Conservation (phyloP, 2,888 invertebrate genomes). For the Dorcus hopei region DNA sequence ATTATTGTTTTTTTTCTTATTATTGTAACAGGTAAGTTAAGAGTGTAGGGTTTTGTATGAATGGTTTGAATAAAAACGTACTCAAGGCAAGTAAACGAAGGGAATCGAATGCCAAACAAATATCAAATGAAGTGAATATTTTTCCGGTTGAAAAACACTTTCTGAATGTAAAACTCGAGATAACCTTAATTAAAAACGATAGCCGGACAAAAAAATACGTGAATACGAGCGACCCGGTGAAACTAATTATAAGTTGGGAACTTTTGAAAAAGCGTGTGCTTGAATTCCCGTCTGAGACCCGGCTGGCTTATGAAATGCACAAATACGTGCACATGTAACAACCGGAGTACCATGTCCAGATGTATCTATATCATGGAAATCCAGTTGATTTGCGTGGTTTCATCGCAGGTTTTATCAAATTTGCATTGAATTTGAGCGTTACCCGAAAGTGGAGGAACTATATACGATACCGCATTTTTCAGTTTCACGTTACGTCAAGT, state of each 20-base stretch:
- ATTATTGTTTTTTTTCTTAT: too few relatives aligned
- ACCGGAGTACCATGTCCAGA: slow-evolving; percentile 21
- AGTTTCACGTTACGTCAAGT: slow-evolving; percentile 45
- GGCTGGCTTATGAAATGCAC: slow-evolving; percentile 4
- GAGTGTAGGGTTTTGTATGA: too few relatives aligned
- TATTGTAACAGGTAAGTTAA: too few relatives aligned
- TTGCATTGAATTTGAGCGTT: slow-evolving; percentile 29
- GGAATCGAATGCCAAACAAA: slow-evolving; percentile 40
- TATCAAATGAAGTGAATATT: slow-evolving; percentile 49
- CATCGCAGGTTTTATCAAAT: slow-evolving; percentile 21
- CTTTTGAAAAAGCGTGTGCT: slow-evolving; percentile 44
- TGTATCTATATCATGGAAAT: slow-evolving; percentile 20
- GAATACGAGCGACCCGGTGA: slow-evolving; percentile 39
- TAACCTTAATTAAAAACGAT: slow-evolving; percentile 50
- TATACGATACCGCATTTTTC: slow-evolving; percentile 42
- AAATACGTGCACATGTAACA: slow-evolving; percentile 5
- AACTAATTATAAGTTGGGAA: slow-evolving; percentile 48
- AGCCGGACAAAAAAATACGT: slow-evolving; percentile 43
- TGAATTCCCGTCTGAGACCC: slow-evolving; percentile 32
- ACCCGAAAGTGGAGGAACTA: slow-evolving; percentile 22
- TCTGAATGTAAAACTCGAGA: slow-evolving; percentile 47
- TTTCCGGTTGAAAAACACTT: slow-evolving; percentile 48
- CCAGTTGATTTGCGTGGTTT: background rate
- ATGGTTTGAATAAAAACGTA: slow-evolving; percentile 22
- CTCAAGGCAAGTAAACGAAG: slow-evolving; percentile 45